Conservation (phyloP, 64 coral and sea anemone species). For the Montipora capricornis region DNA sequence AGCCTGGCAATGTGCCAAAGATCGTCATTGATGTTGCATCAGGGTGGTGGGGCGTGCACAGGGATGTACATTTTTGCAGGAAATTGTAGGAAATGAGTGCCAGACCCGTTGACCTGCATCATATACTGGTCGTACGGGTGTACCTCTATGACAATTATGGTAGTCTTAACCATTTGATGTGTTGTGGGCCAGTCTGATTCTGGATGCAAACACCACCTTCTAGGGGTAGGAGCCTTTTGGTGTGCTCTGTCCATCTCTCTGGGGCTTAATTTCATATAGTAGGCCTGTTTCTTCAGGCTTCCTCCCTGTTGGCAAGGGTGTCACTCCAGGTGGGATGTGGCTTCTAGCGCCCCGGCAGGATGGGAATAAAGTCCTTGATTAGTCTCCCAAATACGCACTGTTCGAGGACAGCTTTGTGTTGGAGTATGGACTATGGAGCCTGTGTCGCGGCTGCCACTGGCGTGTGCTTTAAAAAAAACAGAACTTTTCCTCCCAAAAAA, state of each 20-base stretch:
- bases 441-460: neutral
- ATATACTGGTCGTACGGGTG: constrained; percentile 27
- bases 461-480: too few relatives aligned
- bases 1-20: neutral
- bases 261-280: neutral
- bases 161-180: constrained; percentile 26
- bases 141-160: constrained; percentile 7
- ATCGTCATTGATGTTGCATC: constrained; percentile 17
- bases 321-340: constrained; percentile 5
- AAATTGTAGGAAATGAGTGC: constrained; percentile 37
- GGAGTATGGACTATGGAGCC: neutral
- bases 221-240: constrained; percentile 9
- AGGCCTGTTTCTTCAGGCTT: constrained; percentile 21
- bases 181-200: constrained; percentile 31
- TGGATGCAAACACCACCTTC: constrained; percentile 20
- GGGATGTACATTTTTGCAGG: constrained; percentile 26
- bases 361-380: constrained; percentile 7
- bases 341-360: neutral
- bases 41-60: constrained; percentile 31
- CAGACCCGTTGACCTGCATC: constrained; percentile 20
- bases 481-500: too few relatives aligned
- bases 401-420: neutral
- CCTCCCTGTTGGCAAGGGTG: constrained; percentile 15
- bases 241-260: neutral
- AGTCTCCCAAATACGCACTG: neutral